These are phyloP conservation scores for Lophura nycthemera DNA, from an alignment of 2,113 vertebrate genomes.

Conservation along the genomic window DNA sequence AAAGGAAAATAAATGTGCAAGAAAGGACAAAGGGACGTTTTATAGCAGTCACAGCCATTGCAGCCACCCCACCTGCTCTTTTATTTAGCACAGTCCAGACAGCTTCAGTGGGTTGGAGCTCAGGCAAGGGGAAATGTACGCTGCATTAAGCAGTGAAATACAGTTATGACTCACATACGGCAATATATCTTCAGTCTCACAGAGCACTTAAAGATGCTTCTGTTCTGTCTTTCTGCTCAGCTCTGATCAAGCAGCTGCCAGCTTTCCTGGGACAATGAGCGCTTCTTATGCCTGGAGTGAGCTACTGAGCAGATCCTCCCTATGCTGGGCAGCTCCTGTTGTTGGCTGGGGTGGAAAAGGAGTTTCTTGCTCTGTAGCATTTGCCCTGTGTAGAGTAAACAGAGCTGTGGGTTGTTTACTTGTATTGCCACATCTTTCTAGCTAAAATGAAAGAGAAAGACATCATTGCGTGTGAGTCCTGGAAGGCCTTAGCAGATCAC, in stretches of 20 bases:
- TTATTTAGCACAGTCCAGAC: not conserved
- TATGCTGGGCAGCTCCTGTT: not conserved
- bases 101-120: not conserved
- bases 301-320: not conserved
- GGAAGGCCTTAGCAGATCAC: not conserved
- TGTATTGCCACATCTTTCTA: not conserved
- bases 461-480: accelerated
- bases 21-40: not conserved
- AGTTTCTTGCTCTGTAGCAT: accelerated
- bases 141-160: not conserved
- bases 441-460: not conserved
- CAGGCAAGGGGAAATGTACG: not conserved
- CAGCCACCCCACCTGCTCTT: not conserved
- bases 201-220: not conserved
- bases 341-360: not conserved
- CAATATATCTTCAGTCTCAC: not conserved
- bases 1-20: not conserved
- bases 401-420: not conserved
- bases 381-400: not conserved
- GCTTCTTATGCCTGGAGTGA: not conserved
- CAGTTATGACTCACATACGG: not conserved
- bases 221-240: not conserved
- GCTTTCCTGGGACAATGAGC: not conserved
- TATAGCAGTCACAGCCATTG: not conserved
- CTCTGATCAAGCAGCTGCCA: not conserved